Evolutionary conservation across 2,797 vertebrate species (phyloP), one percentile per base, ranked within the genome.

Genomic region (Rhynchotus rufescens): DNA sequence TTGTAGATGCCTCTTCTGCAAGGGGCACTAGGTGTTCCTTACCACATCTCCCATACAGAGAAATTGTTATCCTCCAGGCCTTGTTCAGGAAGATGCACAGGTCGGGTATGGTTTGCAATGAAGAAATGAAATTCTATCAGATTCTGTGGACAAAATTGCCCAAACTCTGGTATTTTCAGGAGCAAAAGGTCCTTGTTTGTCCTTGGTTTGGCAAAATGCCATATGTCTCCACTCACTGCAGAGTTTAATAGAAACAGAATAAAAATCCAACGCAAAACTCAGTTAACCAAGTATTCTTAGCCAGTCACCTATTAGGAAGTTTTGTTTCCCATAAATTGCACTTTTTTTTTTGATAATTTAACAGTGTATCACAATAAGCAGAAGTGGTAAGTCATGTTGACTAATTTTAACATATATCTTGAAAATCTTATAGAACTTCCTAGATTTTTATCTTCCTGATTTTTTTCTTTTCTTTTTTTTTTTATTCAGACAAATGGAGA

Each of bases 171-270:
- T 47, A 80, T 38, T 67, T 88, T 60, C 56, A 79, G 69, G 17
- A 85, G 14, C 34, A 84, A 38, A 54, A 8, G 25, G 52, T 66
- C 23, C 65, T 95, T 75, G 60, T 74, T 30, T 62, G 32, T 51
- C 32, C 60, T 84, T 79, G 42, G 9, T 87, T 84, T 93, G 59
- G 74, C 28, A 80, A 94, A 93, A 90, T 79, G 25, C 26, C 9
- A 12, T 49, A 45, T 71, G 56, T 51, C 38, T 90, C 60, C 56
- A 79, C 74, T 44, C 66, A 83, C 23, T 6, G 1, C 45, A 28
- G 40, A 25, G 17, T 9, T 94, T 54, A 57, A 73, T 62, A 80
- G 51, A 83, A 78, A 51, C 4, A 87, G 4, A 19, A 51, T 16
- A 86, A 84, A 87, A 92, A 88, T 7, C 13, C 2, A 79, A 88